phyloP scores from a whole-genome alignment of 1,140 invertebrate genomes.

The Andrena cerasifolii region DNA sequence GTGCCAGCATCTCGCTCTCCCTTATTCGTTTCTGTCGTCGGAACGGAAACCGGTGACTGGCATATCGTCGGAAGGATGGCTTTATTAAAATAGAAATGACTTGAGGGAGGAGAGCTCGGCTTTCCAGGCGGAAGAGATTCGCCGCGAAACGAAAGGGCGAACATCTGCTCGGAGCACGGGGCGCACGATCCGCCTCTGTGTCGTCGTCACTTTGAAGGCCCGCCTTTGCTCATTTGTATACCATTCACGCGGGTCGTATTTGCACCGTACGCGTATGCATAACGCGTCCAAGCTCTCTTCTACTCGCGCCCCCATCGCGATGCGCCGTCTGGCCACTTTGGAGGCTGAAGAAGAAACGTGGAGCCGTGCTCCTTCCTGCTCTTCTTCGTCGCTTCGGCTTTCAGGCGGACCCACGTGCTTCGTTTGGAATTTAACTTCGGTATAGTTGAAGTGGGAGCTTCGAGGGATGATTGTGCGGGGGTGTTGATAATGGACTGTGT shows the following conservation, averaged over 20 bases:
- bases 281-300: not conserved
- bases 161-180: conserved; percentile 29
- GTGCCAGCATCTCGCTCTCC: not conserved
- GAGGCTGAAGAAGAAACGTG: not conserved
- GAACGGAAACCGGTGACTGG: conserved; percentile 17
- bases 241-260: conserved; percentile 23
- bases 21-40: not conserved
- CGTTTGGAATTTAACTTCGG: too few relatives aligned
- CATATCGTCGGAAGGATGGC: conserved; percentile 22
- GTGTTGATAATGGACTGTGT: too few relatives aligned
- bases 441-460: too few relatives aligned
- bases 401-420: too few relatives aligned
- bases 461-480: too few relatives aligned
- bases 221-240: conserved; percentile 54
- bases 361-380: not conserved
- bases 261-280: conserved; percentile 17
- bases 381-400: too few relatives aligned
- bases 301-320: not conserved
- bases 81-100: conserved; percentile 50
- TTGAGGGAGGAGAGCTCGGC: conserved; percentile 2
- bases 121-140: conserved; percentile 42
- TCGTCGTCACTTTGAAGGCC: conserved; percentile 25
- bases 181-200: not conserved
- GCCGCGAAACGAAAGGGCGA: conserved; percentile 21
- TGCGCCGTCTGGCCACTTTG: not conserved